Evolutionary conservation across 2,888 invertebrate genomes (phyloP), one percentile per base, ranked within the genome.

Genomic region (Zaprionus bogoriensis): DNA sequence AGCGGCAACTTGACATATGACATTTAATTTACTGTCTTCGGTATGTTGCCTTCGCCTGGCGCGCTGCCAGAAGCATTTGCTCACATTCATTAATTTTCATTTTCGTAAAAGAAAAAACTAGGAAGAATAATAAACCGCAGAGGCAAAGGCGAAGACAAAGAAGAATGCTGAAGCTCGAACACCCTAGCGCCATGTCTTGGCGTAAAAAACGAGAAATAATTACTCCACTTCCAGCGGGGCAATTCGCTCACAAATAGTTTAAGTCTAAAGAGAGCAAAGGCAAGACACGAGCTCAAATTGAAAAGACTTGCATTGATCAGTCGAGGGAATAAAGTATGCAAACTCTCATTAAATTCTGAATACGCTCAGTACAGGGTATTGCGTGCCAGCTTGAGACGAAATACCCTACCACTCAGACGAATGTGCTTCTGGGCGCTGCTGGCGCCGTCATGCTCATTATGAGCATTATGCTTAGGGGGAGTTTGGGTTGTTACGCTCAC

Each of bases 51-150:
- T 77, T 69, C 55, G 51, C 55, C 60, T 87, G 82, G 82, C 83
- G 57, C 61, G 67, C 58, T 81, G 82, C 87, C 87, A 82, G 67
- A 73, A 81, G 66, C 82, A 87, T 87, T 87, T 87, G 76, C 84
- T 73, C 65, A 68, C 76, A 84, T 84, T 82, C 87, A 84, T 87
- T 84, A 81, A 84, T 82, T 82, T 82, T 84, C 78, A 87, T 87
- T 84, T 87, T 81, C 54, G 51, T 61, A 52, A 62, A 71, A 52
- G 60, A 53, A 53, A 59, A 62, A 48, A 44, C 42, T 38, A 39
- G 54, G 17, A 45, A 36, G 23, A 39, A 54, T 17, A 57, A 28
- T 17, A 45, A 57, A 50, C 59, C 52, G 25, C 53, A 54, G 41
- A 45, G 22, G n/a, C 48, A 14, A 38, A 27, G 12, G 44, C 32